Evolutionary conservation across 2,888 invertebrate species (phyloP).

Genomic region (Saturnia pavonia): DNA sequence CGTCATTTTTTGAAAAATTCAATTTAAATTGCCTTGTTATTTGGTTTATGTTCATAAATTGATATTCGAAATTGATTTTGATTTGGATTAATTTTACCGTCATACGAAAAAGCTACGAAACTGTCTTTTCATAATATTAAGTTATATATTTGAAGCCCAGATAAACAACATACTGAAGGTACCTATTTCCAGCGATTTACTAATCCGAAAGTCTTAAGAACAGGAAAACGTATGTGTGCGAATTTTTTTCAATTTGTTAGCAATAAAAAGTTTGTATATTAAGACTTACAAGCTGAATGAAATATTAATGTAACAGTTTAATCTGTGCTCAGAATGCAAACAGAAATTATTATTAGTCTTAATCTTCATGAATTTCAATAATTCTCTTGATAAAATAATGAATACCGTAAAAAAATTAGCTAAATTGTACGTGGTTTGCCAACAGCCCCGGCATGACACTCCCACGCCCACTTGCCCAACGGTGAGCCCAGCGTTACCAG

Average conservation of each 20-base stretch:
- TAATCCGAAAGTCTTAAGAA: neutral
- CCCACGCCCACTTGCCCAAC: slow-evolving; percentile 65
- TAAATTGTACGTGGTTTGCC: neutral
- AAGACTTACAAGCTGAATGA: neutral
- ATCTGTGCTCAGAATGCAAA: neutral
- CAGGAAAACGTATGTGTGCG: neutral
- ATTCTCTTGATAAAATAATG: too few relatives aligned
- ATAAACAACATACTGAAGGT: neutral
- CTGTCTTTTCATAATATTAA: neutral
- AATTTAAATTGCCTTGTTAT: neutral
- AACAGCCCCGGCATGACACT: slow-evolving; percentile 60
- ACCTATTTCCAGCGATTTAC: neutral
- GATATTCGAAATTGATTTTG: neutral
- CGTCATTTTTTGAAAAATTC: too few relatives aligned
- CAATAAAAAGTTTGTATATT: too few relatives aligned
- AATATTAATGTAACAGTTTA: neutral
- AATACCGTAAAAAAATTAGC: neutral
- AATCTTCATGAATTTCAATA: too few relatives aligned
- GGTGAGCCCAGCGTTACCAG: slow-evolving; percentile 67
- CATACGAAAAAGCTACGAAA: neutral
- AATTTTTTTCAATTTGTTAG: too few relatives aligned
- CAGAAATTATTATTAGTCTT: neutral
- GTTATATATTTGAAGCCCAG: neutral
- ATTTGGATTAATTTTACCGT: neutral
- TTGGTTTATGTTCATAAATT: neutral